phyloP scores from a whole-genome alignment of 64 coral and sea anemone genomes.

The Dendrophyllia cribrosa region DNA sequence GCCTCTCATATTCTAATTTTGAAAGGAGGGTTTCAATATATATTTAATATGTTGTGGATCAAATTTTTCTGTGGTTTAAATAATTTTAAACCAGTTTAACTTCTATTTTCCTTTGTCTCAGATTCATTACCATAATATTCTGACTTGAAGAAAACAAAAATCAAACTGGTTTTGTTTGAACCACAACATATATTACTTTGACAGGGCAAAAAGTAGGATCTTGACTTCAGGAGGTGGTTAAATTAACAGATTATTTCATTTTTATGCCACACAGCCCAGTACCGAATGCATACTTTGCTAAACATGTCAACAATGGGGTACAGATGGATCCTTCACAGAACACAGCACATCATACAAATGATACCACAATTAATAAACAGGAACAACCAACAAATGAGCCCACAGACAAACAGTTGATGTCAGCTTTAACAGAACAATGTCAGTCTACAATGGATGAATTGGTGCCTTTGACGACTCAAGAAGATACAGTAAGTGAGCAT shows the following conservation, averaged over 20 bases:
- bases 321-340: not conserved
- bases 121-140: too few relatives aligned
- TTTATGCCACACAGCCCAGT: constrained; percentile 41
- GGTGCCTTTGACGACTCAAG: not conserved
- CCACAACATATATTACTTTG: too few relatives aligned
- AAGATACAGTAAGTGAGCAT: not conserved
- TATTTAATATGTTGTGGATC: too few relatives aligned
- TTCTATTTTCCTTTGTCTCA: too few relatives aligned
- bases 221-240: too few relatives aligned
- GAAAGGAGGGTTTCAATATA: too few relatives aligned
- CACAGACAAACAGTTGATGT: constrained; percentile 34
- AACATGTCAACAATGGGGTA: not conserved
- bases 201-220: too few relatives aligned
- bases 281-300: constrained; percentile 87
- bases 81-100: too few relatives aligned
- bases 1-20: too few relatives aligned
- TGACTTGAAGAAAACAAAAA: too few relatives aligned
- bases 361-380: not conserved
- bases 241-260: not conserved
- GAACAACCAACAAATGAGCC: not conserved
- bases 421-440: not conserved
- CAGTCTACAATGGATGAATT: not conserved
- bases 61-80: too few relatives aligned
- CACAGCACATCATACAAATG: not conserved
- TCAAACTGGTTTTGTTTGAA: too few relatives aligned